These are phyloP conservation scores for Sylvilagus bachmani DNA, from an alignment of 2,113 vertebrate species.

Conservation along the genomic window DNA sequence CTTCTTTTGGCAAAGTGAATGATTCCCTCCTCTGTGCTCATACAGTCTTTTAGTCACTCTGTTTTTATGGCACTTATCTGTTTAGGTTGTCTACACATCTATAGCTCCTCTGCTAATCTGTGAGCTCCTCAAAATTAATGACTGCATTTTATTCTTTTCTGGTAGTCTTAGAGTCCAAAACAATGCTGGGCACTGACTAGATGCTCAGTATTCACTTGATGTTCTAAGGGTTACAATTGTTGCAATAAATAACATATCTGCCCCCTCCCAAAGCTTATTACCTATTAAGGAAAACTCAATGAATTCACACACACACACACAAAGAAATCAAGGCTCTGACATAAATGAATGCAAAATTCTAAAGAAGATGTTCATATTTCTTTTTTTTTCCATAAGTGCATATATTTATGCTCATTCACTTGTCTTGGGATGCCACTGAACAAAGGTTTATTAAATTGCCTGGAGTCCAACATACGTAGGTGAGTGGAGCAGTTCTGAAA, in stretches of 20 bases:
- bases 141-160: neutral
- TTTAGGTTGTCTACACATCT: neutral
- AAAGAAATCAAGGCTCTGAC: neutral
- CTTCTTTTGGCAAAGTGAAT: neutral
- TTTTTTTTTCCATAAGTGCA: neutral
- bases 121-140: neutral
- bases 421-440: neutral
- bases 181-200: neutral
- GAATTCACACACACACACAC: neutral
- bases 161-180: neutral
- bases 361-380: neutral
- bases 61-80: neutral
- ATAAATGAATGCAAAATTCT: neutral
- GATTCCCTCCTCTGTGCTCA: neutral
- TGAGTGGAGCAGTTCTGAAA: neutral
- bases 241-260: neutral
- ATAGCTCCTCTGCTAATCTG: neutral
- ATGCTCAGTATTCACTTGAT: slow-evolving; percentile 14
- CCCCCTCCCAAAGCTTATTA: neutral
- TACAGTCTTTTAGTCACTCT: neutral
- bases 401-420: neutral
- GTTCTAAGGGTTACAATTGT: neutral
- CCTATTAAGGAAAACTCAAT: neutral
- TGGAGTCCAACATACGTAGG: neutral
- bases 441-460: neutral